Conservation (phyloP, 2,113 vertebrate species). For the Solea solea region DNA sequence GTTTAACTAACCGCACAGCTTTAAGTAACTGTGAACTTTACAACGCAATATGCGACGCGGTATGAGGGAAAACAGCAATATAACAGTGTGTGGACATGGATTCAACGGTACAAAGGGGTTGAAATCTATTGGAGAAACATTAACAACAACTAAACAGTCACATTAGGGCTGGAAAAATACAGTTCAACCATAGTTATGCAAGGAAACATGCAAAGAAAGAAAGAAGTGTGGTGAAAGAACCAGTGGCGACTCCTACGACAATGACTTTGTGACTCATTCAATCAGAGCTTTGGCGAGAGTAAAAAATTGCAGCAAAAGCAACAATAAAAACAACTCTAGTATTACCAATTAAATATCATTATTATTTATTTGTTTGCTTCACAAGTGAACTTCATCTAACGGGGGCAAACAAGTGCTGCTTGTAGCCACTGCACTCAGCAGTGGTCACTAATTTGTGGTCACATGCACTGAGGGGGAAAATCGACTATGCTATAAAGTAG, state of each 20-base stretch:
- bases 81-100: no score
- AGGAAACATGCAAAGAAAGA: background rate
- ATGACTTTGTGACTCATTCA: constrained; percentile 29
- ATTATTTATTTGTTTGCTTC: constrained; percentile 35
- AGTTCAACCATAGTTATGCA: no score
- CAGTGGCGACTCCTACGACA: constrained; percentile 5
- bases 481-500: constrained; percentile 14
- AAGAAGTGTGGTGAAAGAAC: background rate
- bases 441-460: constrained; percentile 26
- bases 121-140: no score
- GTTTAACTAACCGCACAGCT: background rate
- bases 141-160: background rate
- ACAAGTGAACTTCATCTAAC: constrained; percentile 24
- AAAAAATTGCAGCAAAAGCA: constrained; percentile 12
- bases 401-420: background rate
- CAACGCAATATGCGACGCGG: background rate
- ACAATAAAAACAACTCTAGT: background rate
- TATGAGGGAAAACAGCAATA: no score
- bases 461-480: constrained; percentile 33
- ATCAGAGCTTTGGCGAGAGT: constrained; percentile 7
- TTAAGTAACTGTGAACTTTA: background rate
- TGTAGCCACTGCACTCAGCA: constrained; percentile 4
- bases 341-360: constrained; percentile 10
- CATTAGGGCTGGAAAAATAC: background rate
- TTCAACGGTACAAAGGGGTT: no score